Conservation (phyloP, 1,140 invertebrate species). For the Polypedilum pembai region DNA sequence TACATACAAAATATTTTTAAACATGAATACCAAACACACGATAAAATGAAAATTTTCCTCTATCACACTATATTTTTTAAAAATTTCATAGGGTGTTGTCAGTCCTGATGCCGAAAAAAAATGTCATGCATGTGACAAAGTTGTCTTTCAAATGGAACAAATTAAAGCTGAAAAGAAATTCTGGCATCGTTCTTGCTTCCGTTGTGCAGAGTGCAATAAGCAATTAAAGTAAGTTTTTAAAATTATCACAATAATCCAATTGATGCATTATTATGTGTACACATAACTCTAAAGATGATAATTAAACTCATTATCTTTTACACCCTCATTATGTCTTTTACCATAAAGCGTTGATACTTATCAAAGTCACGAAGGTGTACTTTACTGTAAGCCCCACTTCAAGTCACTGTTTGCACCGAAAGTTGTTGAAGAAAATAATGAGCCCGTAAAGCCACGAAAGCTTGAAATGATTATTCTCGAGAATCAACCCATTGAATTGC, state of each 20-base stretch:
- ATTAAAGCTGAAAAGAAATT: slow-evolving; percentile 76
- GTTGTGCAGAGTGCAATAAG: slow-evolving; percentile 81
- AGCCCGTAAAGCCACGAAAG: slow-evolving; percentile 64
- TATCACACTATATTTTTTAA: too few species aligned
- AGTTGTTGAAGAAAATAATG: slow-evolving; percentile 66
- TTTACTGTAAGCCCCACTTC: slow-evolving; percentile 92
- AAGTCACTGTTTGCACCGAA: slow-evolving; percentile 86
- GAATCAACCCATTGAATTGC: slow-evolving; percentile 78
- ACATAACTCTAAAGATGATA: too few species aligned
- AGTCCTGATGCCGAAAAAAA: slow-evolving; percentile 44
- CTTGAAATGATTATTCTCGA: slow-evolving; percentile 86
- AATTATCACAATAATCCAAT: neutral
- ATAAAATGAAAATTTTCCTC: too few species aligned
- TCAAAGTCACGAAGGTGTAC: slow-evolving; percentile 74
- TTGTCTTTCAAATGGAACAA: slow-evolving; percentile 90
- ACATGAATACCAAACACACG: too few species aligned
- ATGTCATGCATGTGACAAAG: slow-evolving; percentile 75
- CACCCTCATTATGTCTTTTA: slow-evolving; percentile 36
- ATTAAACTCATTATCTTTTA: slow-evolving; percentile 29
- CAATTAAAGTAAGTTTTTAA: slow-evolving; percentile 64
- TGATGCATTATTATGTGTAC: neutral
- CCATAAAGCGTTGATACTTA: slow-evolving; percentile 73
- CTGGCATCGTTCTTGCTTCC: slow-evolving; percentile 89
- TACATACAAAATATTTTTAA: too few species aligned
- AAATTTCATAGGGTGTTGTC: too few species aligned